Percentiles rank a stretch among this genome's conserved stretches.
Conservation (phyloP, 2,113 vertebrate species). For the Sylvietta virens region DNA sequence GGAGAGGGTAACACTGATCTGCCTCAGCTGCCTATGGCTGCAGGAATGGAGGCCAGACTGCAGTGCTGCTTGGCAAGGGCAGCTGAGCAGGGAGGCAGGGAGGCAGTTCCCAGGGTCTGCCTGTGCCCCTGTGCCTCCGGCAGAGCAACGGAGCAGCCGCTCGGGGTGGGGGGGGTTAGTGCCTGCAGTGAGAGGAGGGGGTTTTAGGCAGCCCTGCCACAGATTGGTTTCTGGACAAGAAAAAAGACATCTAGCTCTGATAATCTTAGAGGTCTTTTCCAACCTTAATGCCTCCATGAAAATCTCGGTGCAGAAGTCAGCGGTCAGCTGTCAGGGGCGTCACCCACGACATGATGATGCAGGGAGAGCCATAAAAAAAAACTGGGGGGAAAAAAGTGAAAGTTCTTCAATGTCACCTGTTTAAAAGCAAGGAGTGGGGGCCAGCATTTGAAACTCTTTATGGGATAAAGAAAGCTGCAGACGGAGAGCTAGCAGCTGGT, state of each 20-base stretch:
- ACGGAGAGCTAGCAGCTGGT: background rate
- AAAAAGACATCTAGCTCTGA: background rate
- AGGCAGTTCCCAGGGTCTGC: background rate
- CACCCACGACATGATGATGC: background rate
- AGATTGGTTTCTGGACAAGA: background rate
- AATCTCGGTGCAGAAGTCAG: background rate
- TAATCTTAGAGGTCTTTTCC: background rate
- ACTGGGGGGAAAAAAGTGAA: accelerated
- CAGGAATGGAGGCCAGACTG: background rate
- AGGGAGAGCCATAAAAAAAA: background rate
- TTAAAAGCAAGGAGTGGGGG: background rate
- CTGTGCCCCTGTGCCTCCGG: accelerated
- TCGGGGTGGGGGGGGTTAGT: background rate
- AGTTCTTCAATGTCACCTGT: background rate
- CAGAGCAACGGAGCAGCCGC: background rate
- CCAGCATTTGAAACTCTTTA: background rate
- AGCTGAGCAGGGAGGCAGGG: background rate
- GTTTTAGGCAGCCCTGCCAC: background rate
- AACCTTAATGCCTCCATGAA: background rate
- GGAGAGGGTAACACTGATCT: background rate
- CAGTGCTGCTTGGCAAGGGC: background rate
- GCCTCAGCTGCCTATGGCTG: background rate
- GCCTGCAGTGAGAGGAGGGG: background rate
- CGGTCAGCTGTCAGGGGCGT: background rate
- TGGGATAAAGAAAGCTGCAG: background rate